Base-by-base conservation (phyloP, 2,888 invertebrate genomes). In the Byasa hedistus region DNA sequence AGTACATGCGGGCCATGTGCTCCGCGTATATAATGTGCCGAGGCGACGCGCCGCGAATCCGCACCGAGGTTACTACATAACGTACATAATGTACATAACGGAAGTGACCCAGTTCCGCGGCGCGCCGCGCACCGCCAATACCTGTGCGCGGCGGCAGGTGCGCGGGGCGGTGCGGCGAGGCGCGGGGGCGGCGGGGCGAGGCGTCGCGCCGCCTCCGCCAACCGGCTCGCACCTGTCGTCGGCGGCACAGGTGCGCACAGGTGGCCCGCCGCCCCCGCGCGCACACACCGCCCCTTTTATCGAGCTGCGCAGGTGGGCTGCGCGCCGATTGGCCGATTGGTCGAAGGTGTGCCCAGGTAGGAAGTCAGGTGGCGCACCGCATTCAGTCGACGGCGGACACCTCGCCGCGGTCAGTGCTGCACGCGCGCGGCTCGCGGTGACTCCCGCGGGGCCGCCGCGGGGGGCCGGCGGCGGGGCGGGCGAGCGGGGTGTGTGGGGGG, bases 321-420 rank as follows among this genome's bases (percentile, higher is more conserved):
- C 91, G 91, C 91, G 88, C 80, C 82, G 86, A 91, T 91, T 91
- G 91, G 88, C 80, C 82, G 86, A 91, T 91, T 91, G 91, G 82
- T 73, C 73, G 74, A 81, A 84, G 85, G 82, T 85, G 77, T 75
- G 74, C 72, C 71, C 88, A 87, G 87, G 88, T 89, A 70, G 72
- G 77, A 24, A 22, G 32, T 5, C 85, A 89, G 85, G 86, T 89
- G 82, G 68, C 64, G 66, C 72, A 71, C 65, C 58, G 68, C 63
- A 67, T 72, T 71, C 77, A 76, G 81, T 81, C 69, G 72, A 70
- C 24, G 61, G 23, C 57, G 48, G 52, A 19, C 57, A 44, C 72
- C 68, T 73, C 39, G 27, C 17, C 10, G 17, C 60, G 51, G 24
- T 71, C 68, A 71, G 65, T 69, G n/a, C 74, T 73, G 68, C 63